Evolutionary conservation across 2,888 invertebrate species (phyloP).

Genomic region (Acleris cristana): DNA sequence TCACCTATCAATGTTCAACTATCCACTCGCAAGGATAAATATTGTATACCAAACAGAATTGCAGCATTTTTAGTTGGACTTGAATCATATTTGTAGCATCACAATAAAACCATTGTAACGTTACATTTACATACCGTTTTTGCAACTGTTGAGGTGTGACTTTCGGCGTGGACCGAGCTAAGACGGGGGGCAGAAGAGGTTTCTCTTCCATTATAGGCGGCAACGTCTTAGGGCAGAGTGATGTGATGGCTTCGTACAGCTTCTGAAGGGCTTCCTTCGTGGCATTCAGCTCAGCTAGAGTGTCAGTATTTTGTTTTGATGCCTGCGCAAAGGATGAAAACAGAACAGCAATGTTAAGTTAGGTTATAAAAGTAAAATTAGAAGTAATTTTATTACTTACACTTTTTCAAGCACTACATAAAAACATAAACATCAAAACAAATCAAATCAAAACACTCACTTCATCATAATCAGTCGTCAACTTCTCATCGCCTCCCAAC

Average conservation of each 20-base stretch:
- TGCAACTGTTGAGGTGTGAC: constrained; percentile 75
- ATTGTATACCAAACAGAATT: too few species aligned
- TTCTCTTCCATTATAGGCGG: constrained; percentile 82
- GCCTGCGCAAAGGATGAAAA: constrained; percentile 52
- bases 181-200: constrained; percentile 64
- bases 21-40: too few species aligned
- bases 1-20: too few species aligned
- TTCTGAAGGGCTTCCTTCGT: constrained; percentile 85
- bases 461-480: constrained; percentile 91
- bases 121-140: constrained; percentile 65
- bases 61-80: too few species aligned
- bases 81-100: too few species aligned
- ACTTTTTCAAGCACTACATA: too few species aligned
- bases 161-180: constrained; percentile 69
- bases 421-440: not conserved
- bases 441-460: constrained; percentile 65
- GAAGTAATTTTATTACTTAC: too few species aligned
- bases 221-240: constrained; percentile 84
- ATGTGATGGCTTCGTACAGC: constrained; percentile 85
- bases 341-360: not conserved
- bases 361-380: not conserved
- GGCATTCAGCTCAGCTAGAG: constrained; percentile 83
- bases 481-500: constrained; percentile 89
- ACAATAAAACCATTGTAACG: not conserved
- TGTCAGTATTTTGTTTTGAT: constrained; percentile 84